Conservation (phyloP, 2,888 invertebrate genomes). For the Odontothrips loti region DNA sequence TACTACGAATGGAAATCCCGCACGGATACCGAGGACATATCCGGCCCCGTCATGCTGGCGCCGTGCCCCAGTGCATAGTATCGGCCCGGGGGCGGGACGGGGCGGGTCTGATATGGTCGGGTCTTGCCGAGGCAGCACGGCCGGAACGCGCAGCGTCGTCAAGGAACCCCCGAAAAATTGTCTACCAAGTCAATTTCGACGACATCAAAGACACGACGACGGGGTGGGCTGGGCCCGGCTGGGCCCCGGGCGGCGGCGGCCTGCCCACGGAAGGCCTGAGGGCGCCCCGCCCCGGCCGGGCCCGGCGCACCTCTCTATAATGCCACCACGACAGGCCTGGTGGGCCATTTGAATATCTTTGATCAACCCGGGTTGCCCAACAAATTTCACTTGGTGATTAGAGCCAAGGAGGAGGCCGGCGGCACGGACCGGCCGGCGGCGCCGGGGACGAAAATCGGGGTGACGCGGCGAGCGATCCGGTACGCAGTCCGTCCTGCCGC, state of each 20-base stretch:
- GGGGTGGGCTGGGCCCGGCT: neutral
- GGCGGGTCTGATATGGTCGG: neutral
- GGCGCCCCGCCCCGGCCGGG: neutral
- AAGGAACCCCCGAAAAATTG: neutral
- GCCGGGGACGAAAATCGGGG: too few species aligned
- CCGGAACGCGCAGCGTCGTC: too few species aligned
- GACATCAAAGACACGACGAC: slow-evolving; percentile 4
- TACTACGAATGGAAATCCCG: too few species aligned
- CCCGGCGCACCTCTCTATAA: neutral
- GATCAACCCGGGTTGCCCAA: neutral
- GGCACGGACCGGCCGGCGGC: too few species aligned
- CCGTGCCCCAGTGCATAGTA: too few species aligned
- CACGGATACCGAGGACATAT: too few species aligned
- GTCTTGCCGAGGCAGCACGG: neutral
- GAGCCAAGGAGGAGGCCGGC: neutral
- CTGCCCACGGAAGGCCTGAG: neutral
- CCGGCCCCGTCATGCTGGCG: too few species aligned
- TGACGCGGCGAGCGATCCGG: too few species aligned
- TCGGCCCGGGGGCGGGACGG: neutral
- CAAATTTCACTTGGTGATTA: slow-evolving; percentile 24
- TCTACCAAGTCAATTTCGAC: slow-evolving; percentile 3
- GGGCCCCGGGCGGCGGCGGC: neutral
- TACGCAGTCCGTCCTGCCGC: too few species aligned
- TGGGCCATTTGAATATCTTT: slow-evolving; percentile 17
- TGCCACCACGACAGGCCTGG: neutral